These are phyloP conservation scores for Podiceps cristatus DNA, from an alignment of 2,113 vertebrate genomes.

Conservation along the genomic window DNA sequence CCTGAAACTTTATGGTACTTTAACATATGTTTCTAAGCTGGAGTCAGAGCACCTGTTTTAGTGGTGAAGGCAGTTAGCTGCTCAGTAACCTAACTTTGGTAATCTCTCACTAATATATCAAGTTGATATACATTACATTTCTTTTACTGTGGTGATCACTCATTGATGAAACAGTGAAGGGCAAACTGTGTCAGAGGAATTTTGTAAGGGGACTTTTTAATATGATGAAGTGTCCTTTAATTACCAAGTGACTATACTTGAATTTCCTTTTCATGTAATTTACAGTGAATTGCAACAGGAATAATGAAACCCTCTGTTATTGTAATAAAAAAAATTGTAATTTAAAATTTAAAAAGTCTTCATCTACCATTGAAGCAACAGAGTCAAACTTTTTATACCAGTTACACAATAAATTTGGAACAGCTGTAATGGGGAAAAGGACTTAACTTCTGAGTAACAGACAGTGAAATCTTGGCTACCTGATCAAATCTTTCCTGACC, in stretches of 20 bases:
- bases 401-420: not conserved
- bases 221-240: not conserved
- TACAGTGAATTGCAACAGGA: not conserved
- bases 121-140: not conserved
- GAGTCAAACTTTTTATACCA: not conserved
- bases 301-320: not conserved
- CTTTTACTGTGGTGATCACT: not conserved
- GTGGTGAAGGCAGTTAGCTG: not conserved
- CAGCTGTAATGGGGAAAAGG: not conserved
- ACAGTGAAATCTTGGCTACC: not conserved
- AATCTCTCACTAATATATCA: not conserved
- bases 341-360: not conserved
- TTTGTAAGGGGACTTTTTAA: not conserved
- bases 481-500: not conserved
- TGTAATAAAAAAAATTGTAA: not conserved
- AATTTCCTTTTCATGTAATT: not conserved
- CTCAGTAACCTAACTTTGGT: not conserved
- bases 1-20: not conserved
- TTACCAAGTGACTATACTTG: not conserved
- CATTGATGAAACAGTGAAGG: not conserved
- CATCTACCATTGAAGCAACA: not conserved
- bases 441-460: not conserved
- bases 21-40: not conserved
- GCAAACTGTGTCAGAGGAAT: not conserved
- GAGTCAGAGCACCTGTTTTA: not conserved